Evolutionary conservation across 2,888 invertebrate genomes (phyloP).

Genomic region (Ophion ventricosus): DNA sequence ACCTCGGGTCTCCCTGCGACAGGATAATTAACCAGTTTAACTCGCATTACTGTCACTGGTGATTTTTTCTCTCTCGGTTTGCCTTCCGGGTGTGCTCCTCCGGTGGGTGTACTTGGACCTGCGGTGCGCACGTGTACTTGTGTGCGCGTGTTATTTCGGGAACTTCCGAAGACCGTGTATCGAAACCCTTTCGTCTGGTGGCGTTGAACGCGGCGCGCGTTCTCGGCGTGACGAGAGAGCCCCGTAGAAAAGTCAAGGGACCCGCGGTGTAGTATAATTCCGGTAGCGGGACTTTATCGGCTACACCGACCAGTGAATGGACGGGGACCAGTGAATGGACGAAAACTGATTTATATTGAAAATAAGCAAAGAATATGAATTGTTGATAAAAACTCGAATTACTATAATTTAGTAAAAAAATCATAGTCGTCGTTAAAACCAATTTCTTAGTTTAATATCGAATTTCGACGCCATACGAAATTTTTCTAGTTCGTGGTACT

Average conservation of each 20-base stretch:
- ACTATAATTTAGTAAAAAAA: too few species aligned
- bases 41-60: slow-evolving; percentile 63
- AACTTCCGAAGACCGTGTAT: slow-evolving; percentile 36
- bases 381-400: too few species aligned
- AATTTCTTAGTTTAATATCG: too few species aligned
- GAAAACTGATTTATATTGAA: too few species aligned
- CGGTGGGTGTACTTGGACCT: slow-evolving; percentile 9
- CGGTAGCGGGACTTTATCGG: slow-evolving; percentile 33
- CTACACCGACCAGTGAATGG: too few species aligned
- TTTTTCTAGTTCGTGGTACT: too few species aligned
- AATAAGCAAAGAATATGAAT: too few species aligned
- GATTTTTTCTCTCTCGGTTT: slow-evolving; percentile 25
- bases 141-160: slow-evolving; percentile 56
- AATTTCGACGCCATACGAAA: too few species aligned
- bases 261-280: slow-evolving; percentile 56
- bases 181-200: slow-evolving; percentile 48
- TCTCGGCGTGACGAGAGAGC: slow-evolving; percentile 19
- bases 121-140: background rate
- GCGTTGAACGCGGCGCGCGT: slow-evolving; percentile 21
- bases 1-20: slow-evolving; percentile 46
- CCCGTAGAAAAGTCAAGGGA: slow-evolving; percentile 18
- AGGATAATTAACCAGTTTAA: slow-evolving; percentile 68
- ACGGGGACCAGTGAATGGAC: too few species aligned
- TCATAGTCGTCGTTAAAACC: too few species aligned
- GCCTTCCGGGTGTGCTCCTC: slow-evolving; percentile 41